Percentiles rank a stretch among this genome's conserved stretches.
Conservation (phyloP, 2,888 invertebrate species). For the Tenthredo scrophulariae region DNA sequence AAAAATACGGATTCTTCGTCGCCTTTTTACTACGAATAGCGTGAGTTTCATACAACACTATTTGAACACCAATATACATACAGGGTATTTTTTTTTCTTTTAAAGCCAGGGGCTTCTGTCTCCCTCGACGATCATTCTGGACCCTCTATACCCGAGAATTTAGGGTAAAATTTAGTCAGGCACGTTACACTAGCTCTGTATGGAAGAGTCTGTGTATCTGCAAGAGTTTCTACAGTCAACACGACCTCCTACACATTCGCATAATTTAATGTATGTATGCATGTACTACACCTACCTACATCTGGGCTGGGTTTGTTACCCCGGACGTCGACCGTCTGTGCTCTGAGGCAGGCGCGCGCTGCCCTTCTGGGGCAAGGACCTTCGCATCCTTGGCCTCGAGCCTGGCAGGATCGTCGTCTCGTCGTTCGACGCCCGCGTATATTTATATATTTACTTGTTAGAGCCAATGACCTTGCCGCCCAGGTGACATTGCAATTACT, state of each 20-base stretch:
- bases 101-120: neutral
- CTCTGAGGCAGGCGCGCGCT: conserved; percentile 60
- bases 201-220: neutral
- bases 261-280: neutral
- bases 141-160: neutral
- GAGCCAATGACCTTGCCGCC: conserved; percentile 39
- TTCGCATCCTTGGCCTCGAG: conserved; percentile 60
- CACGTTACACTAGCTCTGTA: neutral
- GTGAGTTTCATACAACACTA: too few species aligned
- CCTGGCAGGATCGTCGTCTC: conserved; percentile 44
- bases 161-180: neutral
- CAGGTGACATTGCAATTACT: conserved; percentile 43
- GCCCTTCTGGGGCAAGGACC: conserved; percentile 74
- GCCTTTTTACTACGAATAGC: too few species aligned
- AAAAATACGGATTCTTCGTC: neutral
- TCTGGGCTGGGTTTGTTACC: conserved; percentile 58
- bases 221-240: neutral
- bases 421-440: conserved; percentile 42
- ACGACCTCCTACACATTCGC: conserved; percentile 35
- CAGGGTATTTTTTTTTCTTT: neutral
- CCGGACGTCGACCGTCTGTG: conserved; percentile 75
- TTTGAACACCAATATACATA: too few species aligned
- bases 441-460: conserved; percentile 16
- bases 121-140: neutral
- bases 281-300: conserved; percentile 27